Percentiles rank a stretch among this genome's conserved stretches.
These are phyloP conservation scores for Dione juno DNA, from an alignment of 2,888 invertebrate species.

Conservation along the genomic window DNA sequence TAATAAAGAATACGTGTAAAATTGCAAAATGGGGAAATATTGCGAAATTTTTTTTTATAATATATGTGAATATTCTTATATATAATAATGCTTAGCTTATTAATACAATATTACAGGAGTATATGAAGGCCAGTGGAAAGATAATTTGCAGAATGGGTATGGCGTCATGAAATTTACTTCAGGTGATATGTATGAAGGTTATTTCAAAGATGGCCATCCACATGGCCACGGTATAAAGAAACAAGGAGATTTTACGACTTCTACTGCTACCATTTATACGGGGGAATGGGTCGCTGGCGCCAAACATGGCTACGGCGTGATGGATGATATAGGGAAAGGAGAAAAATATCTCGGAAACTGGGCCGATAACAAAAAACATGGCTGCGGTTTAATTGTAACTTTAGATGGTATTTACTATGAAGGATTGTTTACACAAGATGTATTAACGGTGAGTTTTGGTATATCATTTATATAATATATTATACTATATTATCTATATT, in stretches of 20 bases:
- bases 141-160: conserved; percentile 92
- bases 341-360: conserved; percentile 96
- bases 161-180: conserved; percentile 89
- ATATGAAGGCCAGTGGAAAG: conserved; percentile 92
- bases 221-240: conserved; percentile 94
- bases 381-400: conserved; percentile 93
- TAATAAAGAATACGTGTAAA: too few species aligned
- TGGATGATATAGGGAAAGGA: conserved; percentile 93
- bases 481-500: too few species aligned
- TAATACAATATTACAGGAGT: conserved; percentile 74
- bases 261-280: conserved; percentile 91
- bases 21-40: too few species aligned
- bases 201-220: conserved; percentile 91
- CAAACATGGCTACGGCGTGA: conserved; percentile 93
- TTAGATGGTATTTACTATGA: conserved; percentile 96
- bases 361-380: conserved; percentile 92
- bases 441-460: conserved; percentile 85
- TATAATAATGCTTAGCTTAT: neutral
- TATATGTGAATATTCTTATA: neutral
- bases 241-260: conserved; percentile 90
- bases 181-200: conserved; percentile 93
- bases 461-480: neutral
- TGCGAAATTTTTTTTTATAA: too few species aligned
- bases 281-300: conserved; percentile 92
- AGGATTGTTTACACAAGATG: conserved; percentile 91